These are phyloP conservation scores for Drosophila atripex DNA, from an alignment of 2,888 invertebrate genomes.

Conservation along the genomic window DNA sequence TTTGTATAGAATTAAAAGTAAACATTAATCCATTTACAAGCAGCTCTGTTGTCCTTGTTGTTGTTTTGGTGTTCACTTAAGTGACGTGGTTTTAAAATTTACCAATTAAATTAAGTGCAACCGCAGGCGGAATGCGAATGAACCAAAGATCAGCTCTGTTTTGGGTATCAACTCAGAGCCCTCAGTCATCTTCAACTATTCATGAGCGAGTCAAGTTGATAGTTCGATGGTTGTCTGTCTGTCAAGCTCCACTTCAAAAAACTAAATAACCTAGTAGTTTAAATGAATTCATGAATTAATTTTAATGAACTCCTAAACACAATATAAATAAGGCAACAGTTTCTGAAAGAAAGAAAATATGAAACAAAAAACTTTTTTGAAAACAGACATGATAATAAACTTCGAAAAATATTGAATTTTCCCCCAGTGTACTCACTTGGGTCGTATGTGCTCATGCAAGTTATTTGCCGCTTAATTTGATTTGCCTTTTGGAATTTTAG, in stretches of 20 bases:
- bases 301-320: background rate
- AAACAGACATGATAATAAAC: background rate
- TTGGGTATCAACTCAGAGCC: slow-evolving; percentile 14
- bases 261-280: fast-evolving
- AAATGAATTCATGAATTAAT: too few relatives aligned
- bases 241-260: slow-evolving; percentile 11
- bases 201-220: slow-evolving; percentile 70
- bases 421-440: slow-evolving; percentile 46
- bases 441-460: slow-evolving; percentile 72
- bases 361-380: background rate
- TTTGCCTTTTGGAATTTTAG: slow-evolving; percentile 69
- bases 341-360: background rate
- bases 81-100: slow-evolving; percentile 81
- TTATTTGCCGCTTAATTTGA: slow-evolving; percentile 80
- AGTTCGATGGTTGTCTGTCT: slow-evolving; percentile 54
- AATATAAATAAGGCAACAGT: too few relatives aligned
- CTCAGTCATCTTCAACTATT: slow-evolving; percentile 66
- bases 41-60: slow-evolving; percentile 6
- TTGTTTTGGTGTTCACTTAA: slow-evolving; percentile 51
- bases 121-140: slow-evolving; percentile 81
- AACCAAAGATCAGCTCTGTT: slow-evolving; percentile 44
- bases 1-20: slow-evolving; percentile 70
- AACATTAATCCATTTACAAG: slow-evolving; percentile 80
- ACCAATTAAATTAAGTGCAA: slow-evolving; percentile 84
- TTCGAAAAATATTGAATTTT: background rate